Percentiles rank a stretch among this genome's conserved stretches.
Evolutionary conservation across 2,113 vertebrate species (phyloP).

Genomic region (Aplodontia rufa): DNA sequence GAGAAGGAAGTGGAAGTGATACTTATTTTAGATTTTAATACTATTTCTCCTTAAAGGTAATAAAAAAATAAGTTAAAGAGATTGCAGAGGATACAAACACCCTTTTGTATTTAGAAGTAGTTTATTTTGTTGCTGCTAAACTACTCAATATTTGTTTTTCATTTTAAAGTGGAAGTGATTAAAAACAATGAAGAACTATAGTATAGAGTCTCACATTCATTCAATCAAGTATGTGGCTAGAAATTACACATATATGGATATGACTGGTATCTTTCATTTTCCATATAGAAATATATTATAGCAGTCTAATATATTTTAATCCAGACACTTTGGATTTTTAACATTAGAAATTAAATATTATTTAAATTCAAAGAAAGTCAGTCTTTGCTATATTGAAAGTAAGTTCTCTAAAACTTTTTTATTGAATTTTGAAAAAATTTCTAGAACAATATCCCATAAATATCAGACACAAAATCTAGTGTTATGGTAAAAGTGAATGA

Average conservation of each 20-base stretch:
- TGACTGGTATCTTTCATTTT: not conserved
- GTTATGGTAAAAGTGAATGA: not conserved
- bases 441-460: not conserved
- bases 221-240: not conserved
- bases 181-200: not conserved
- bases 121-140: not conserved
- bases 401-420: not conserved
- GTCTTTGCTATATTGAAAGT: not conserved
- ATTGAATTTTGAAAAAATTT: not conserved
- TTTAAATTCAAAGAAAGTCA: not conserved
- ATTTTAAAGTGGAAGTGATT: not conserved
- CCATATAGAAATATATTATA: not conserved
- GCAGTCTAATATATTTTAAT: not conserved
- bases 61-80: not conserved
- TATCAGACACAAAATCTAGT: not conserved
- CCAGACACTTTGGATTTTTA: not conserved
- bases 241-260: not conserved
- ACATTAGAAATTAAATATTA: not conserved
- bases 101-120: not conserved
- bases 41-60: not conserved
- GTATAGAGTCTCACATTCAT: not conserved
- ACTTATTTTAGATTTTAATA: conserved; percentile 3
- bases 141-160: not conserved
- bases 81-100: not conserved
- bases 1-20: not conserved